Evolutionary conservation across 92 coral and sea anemone species (phyloP).

Genomic region (Parazoanthus darwini): DNA sequence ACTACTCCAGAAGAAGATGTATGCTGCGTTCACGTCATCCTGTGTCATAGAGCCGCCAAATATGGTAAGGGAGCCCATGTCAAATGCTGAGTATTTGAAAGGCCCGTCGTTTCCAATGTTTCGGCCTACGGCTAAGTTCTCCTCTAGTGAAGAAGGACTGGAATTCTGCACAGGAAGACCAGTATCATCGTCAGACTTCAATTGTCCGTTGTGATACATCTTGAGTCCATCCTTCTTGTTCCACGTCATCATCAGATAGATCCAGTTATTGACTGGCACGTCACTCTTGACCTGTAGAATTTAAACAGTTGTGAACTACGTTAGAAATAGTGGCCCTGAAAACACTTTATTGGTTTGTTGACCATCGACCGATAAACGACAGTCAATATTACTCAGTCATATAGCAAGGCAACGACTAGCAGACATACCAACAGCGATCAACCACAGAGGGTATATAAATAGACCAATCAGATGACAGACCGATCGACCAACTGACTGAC

Average conservation of each 20-base stretch:
- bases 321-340: neutral
- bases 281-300: slow-evolving; percentile 59
- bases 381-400: no score
- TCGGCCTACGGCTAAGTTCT: slow-evolving; percentile 87
- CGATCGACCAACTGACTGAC: no score
- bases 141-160: slow-evolving; percentile 52
- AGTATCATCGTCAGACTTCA: slow-evolving; percentile 69
- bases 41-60: slow-evolving; percentile 76
- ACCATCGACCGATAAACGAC: no score
- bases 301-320: neutral
- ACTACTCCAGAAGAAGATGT: slow-evolving; percentile 92
- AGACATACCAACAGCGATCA: no score
- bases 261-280: slow-evolving; percentile 61
- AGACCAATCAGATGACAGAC: no score
- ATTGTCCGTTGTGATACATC: slow-evolving; percentile 72
- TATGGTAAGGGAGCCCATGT: slow-evolving; percentile 85
- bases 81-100: slow-evolving; percentile 58
- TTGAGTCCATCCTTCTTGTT: slow-evolving; percentile 79
- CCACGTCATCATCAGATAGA: slow-evolving; percentile 87
- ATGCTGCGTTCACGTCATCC: slow-evolving; percentile 85
- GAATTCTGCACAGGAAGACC: slow-evolving; percentile 76
- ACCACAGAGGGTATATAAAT: no score
- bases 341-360: no score
- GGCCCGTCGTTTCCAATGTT: slow-evolving; percentile 75
- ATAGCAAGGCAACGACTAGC: no score